phyloP scores from a whole-genome alignment of 2,797 vertebrate genomes.

The Coccyzus lansbergi region DNA sequence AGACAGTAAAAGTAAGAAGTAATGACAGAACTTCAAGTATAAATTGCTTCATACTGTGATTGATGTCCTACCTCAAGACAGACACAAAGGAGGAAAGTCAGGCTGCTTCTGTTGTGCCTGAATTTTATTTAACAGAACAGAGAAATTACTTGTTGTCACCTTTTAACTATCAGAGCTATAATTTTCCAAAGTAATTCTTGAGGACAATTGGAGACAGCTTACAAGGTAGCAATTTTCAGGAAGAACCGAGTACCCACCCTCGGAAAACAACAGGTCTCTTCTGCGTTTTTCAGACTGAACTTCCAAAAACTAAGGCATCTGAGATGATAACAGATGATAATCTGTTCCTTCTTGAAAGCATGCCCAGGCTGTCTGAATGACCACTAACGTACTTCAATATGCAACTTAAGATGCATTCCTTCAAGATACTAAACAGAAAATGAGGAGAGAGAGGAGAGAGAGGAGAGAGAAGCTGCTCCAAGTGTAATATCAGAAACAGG shows the following conservation, averaged over 20 bases:
- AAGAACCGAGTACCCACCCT: background rate
- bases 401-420: background rate
- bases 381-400: background rate
- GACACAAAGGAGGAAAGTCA: background rate
- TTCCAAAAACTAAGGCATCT: background rate
- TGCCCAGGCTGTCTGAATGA: background rate
- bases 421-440: background rate
- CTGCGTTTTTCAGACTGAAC: background rate
- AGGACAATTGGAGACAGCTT: background rate
- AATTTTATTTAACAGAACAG: background rate
- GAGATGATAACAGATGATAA: background rate
- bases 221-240: background rate
- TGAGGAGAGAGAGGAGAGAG: too few relatives aligned
- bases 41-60: background rate
- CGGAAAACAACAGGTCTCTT: slow-evolving; percentile 8
- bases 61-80: background rate
- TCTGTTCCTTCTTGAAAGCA: background rate
- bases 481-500: background rate
- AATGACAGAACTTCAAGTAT: background rate
- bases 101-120: background rate
- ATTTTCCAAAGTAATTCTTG: slow-evolving; percentile 12
- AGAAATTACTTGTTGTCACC: slow-evolving; percentile 14
- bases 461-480: background rate
- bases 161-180: background rate
- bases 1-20: background rate